Conservation (phyloP, 2,888 invertebrate species). For the Trisateles emortualis region DNA sequence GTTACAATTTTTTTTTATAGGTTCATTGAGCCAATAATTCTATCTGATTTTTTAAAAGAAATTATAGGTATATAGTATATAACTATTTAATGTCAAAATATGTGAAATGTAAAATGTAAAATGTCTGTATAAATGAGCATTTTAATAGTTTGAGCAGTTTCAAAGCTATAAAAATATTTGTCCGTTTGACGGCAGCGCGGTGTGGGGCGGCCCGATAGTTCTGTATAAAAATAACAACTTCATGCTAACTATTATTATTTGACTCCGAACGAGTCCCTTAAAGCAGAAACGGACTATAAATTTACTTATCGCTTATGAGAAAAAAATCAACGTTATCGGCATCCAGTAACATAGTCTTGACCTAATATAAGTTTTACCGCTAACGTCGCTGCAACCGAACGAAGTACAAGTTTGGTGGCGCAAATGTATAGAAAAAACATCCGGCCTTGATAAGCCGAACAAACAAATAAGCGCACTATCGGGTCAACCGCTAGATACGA, state of each 20-base stretch:
- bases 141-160: background rate
- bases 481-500: constrained; percentile 82
- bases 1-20: no score
- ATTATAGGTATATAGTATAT: no score
- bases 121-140: background rate
- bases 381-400: constrained; percentile 72
- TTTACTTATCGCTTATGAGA: constrained; percentile 60
- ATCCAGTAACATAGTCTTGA: constrained; percentile 75
- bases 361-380: constrained; percentile 79
- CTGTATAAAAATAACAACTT: constrained; percentile 35
- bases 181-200: background rate
- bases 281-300: constrained; percentile 48
- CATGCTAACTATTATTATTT: constrained; percentile 51
- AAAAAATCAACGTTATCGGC: constrained; percentile 72
- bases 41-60: no score
- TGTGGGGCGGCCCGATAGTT: constrained; percentile 22
- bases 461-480: constrained; percentile 85
- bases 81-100: no score
- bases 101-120: background rate
- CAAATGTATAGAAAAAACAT: constrained; percentile 86
- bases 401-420: constrained; percentile 80
- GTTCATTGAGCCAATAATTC: no score
- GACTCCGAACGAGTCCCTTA: constrained; percentile 45
- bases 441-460: constrained; percentile 85
- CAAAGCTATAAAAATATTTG: background rate